phyloP scores from a whole-genome alignment of 1,140 invertebrate species.

The Cherax quadricarinatus region DNA sequence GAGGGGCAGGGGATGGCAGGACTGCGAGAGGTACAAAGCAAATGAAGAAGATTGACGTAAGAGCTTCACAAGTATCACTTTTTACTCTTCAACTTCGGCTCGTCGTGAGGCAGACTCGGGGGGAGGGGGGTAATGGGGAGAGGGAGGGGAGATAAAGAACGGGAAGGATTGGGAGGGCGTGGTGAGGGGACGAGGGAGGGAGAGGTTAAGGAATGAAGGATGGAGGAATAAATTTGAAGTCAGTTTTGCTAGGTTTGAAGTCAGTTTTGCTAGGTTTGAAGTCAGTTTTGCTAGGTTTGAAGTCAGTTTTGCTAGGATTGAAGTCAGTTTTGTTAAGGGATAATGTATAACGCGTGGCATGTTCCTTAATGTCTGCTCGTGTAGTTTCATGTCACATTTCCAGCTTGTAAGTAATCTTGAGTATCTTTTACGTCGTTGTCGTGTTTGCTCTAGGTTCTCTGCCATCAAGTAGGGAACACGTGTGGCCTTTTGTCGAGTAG shows the following conservation, averaged over 20 bases:
- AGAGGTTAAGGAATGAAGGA: not conserved
- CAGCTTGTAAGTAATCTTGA: no score
- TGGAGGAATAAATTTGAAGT: not conserved
- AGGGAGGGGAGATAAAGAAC: not conserved
- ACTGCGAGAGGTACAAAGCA: slow-evolving; percentile 35
- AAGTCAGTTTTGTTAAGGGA: not conserved
- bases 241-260: not conserved
- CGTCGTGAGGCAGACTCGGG: not conserved
- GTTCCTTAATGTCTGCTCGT: no score
- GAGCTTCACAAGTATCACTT: slow-evolving; percentile 32
- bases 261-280: not conserved
- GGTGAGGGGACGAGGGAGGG: not conserved
- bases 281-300: not conserved
- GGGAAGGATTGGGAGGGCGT: not conserved
- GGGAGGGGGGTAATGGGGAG: not conserved
- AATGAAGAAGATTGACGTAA: slow-evolving; percentile 48
- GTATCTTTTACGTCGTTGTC: no score
- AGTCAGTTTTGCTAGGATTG: not conserved
- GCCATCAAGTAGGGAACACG: no score
- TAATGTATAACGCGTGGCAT: no score
- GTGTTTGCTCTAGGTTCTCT: no score
- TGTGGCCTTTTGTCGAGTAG: no score
- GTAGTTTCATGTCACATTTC: no score
- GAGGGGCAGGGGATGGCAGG: not conserved
- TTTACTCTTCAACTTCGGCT: slow-evolving; percentile 13